Percentiles rank a stretch among this genome's conserved stretches.
These are phyloP conservation scores for Rousettus leschenaultii DNA, from an alignment of 2,113 vertebrate genomes.

Conservation along the genomic window DNA sequence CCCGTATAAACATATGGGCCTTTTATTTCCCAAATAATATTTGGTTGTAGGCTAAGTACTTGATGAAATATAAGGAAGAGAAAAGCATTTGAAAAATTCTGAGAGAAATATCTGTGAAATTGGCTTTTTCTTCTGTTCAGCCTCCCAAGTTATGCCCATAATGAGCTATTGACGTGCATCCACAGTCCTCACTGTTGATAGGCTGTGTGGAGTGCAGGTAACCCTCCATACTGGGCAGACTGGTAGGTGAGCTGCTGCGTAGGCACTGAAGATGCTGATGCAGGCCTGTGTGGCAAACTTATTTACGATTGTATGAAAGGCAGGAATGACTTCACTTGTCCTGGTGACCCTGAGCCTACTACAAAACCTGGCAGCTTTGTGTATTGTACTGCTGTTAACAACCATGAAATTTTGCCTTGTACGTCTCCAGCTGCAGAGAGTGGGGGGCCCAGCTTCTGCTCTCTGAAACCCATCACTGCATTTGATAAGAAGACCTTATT, in stretches of 20 bases:
- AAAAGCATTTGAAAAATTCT: slow-evolving; percentile 6
- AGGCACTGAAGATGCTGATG: neutral
- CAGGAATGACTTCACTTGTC: neutral
- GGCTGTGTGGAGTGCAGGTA: neutral
- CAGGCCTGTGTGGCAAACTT: neutral
- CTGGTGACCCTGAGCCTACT: neutral
- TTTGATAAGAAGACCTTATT: neutral
- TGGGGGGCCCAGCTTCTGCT: neutral
- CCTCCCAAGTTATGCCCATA: neutral
- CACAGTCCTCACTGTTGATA: neutral
- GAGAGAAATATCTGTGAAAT: neutral
- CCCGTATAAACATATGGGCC: neutral
- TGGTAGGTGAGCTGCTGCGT: neutral
- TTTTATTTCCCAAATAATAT: slow-evolving; percentile 35
- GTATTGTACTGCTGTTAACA: neutral
- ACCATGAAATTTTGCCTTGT: neutral
- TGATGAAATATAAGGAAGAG: slow-evolving; percentile 8
- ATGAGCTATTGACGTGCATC: neutral
- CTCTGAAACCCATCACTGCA: neutral
- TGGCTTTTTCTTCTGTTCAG: neutral
- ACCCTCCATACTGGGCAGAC: neutral
- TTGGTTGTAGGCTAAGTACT: neutral
- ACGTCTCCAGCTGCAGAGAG: neutral
- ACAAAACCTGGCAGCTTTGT: neutral
- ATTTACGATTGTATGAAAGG: neutral